Percentiles rank a stretch among this genome's conserved stretches.
Evolutionary conservation across 2,888 invertebrate species (phyloP).

Genomic region (Nebria brevicollis): DNA sequence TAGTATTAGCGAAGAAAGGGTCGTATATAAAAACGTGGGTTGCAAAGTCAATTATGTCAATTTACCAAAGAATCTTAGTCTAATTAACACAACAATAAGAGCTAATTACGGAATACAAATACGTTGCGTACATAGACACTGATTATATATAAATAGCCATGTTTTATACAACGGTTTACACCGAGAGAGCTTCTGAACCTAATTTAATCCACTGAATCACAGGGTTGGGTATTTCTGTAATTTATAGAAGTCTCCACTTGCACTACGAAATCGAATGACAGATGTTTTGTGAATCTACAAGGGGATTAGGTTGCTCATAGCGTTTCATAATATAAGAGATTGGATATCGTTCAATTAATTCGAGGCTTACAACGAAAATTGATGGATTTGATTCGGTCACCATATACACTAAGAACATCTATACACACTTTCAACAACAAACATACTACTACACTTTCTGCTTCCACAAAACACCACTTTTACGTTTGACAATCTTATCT

Average conservation of each 20-base stretch:
- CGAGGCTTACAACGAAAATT: conserved; percentile 7
- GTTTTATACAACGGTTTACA: no score
- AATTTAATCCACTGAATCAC: no score
- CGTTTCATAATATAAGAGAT: background rate
- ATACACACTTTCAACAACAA: background rate
- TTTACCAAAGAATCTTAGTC: background rate
- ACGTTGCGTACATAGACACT: background rate
- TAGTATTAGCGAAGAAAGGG: background rate
- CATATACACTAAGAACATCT: background rate
- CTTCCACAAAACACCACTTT: background rate
- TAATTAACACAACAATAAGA: background rate
- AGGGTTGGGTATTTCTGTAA: background rate
- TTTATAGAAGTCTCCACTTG: background rate
- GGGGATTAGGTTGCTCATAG: no score
- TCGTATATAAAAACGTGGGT: no score
- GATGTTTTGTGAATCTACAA: background rate
- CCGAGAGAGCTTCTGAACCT: no score
- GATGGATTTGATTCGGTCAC: background rate
- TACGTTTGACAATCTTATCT: background rate
- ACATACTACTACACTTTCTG: background rate
- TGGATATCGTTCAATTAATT: conserved; percentile 18
- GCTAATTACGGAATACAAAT: background rate
- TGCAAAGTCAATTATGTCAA: background rate
- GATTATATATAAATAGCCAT: background rate
- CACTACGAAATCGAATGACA: background rate